phyloP scores from a whole-genome alignment of 1,140 invertebrate species.

The Microplitis demolitor region DNA sequence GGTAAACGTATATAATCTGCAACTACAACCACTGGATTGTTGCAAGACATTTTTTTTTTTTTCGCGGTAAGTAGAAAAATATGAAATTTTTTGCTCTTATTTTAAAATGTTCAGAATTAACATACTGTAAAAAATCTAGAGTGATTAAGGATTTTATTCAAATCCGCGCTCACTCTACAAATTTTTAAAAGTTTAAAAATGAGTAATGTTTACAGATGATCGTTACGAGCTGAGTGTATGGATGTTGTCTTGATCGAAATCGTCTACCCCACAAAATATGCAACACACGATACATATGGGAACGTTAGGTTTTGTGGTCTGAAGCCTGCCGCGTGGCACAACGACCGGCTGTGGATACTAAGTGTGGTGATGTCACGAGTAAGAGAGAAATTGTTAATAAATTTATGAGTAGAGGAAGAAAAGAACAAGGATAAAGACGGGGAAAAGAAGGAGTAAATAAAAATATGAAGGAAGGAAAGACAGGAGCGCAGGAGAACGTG shows the following conservation, averaged over 20 bases:
- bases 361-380: background rate
- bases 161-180: no score
- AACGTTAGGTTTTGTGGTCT: constrained; percentile 60
- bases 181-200: background rate
- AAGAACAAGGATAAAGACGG: background rate
- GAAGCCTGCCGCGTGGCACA: constrained; percentile 56
- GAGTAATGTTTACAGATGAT: background rate
- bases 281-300: constrained; percentile 63
- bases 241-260: background rate
- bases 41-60: constrained; percentile 48
- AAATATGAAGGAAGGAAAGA: background rate
- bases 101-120: no score
- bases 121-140: no score
- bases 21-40: constrained; percentile 54
- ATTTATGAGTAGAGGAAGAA: background rate
- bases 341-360: background rate
- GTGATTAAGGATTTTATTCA: no score
- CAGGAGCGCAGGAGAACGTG: background rate
- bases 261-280: constrained; percentile 47
- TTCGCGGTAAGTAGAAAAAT: no score
- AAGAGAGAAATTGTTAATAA: no score
- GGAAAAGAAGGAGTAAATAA: constrained; percentile 9
- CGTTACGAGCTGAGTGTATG: background rate
- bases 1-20: constrained; percentile 61
- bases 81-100: background rate